These are phyloP conservation scores for Hermodice carunculata DNA, from an alignment of 2,888 invertebrate genomes.

Conservation along the genomic window DNA sequence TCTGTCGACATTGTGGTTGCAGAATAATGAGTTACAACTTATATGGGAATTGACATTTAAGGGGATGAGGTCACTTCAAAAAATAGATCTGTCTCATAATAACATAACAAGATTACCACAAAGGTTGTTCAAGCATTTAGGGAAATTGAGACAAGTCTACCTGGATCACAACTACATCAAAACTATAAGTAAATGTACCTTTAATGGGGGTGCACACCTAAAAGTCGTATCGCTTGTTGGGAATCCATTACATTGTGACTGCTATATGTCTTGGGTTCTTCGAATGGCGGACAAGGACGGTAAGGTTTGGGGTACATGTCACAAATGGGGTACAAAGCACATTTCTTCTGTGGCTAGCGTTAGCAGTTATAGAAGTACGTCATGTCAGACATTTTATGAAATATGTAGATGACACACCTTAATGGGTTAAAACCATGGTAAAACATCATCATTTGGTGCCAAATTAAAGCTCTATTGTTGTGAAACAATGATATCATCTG, in stretches of 20 bases:
- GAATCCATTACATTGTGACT: slow-evolving; percentile 41
- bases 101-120: slow-evolving; percentile 28
- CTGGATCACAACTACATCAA: slow-evolving; percentile 37
- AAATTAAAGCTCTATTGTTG: too few relatives aligned
- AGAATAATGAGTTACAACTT: slow-evolving; percentile 32
- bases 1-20: slow-evolving; percentile 32
- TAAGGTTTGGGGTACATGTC: slow-evolving; percentile 39
- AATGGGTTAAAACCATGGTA: too few relatives aligned
- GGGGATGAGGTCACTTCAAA: slow-evolving; percentile 28
- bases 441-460: too few relatives aligned
- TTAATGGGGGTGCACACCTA: slow-evolving; percentile 22
- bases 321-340: too few relatives aligned
- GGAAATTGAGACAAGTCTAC: slow-evolving; percentile 29
- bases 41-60: slow-evolving; percentile 31
- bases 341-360: too few relatives aligned
- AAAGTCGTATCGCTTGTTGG: slow-evolving; percentile 36
- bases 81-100: slow-evolving; percentile 35
- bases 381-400: too few relatives aligned
- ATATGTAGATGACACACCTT: too few relatives aligned
- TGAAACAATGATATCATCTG: too few relatives aligned
- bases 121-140: slow-evolving; percentile 18
- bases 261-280: slow-evolving; percentile 33
- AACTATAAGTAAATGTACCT: slow-evolving; percentile 25
- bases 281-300: slow-evolving; percentile 11
- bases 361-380: too few relatives aligned